Base-by-base conservation (phyloP, 2,888 invertebrate genomes). In the Apantesis nais region DNA sequence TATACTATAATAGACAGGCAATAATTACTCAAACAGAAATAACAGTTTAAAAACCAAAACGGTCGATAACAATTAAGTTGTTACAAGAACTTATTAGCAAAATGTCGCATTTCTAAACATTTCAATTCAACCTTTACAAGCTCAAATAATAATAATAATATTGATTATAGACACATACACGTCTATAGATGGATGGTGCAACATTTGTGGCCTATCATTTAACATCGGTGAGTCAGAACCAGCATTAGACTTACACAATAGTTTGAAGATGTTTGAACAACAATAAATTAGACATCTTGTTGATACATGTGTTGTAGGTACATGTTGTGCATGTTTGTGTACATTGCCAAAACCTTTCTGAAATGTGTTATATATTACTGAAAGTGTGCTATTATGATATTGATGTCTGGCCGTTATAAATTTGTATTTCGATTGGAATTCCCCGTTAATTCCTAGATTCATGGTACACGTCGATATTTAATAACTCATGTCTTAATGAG, bases 121-220 rank as follows among this genome's bases (percentile, higher is more conserved):
- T 41, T 44, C 41, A 31, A 52, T 58, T 52, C 67, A 68, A 68
- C 62, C 55, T 63, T 68, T 63, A 63, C 55, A 62, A 68, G 41
- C 14, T 14, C 34, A 19, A n/a, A n/a, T n/a, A 67, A 68, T 68
- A 52, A 68, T 41, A 55, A 68, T 62, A 67, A 68, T 68, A 39
- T 63, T 63, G 63, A 68, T 63, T 63, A 58, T 68, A n/a, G n/a
- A n/a, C n/a, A 63, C 63, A 55, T 68, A 63, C 41, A 58, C 63
- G 41, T 68, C 25, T 16, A 39, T 66, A 55, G 25, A 58, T 39
- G 16, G 39, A 66, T 66, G 66, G 48, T 41, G 62, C 70, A 70
- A 62, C 62, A 41, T 34, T 58, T 62, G 52, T 70, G 48, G 68
- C 68, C 68, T 68, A 63, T 58, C 63, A 55, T 58, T 55, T 41